Conservation (phyloP, 2,113 vertebrate genomes). For the Neotragus moschatus region DNA sequence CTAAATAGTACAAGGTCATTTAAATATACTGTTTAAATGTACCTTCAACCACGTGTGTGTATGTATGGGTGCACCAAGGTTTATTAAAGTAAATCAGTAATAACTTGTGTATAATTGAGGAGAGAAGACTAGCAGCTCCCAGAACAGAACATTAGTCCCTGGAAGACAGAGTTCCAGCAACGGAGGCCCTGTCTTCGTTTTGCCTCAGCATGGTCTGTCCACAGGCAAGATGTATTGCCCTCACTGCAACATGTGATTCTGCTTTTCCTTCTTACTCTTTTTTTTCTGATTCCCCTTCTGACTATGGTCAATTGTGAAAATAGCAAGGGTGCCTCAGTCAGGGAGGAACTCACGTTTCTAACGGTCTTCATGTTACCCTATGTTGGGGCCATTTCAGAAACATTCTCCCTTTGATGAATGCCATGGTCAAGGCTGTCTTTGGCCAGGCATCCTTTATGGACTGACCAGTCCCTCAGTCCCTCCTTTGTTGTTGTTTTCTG, state of each 20-base stretch:
- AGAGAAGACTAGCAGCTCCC: not conserved
- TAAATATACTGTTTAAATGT: not conserved
- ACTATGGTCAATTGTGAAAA: not conserved
- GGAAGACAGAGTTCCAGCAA: not conserved
- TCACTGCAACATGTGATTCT: not conserved
- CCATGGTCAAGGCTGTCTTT: not conserved
- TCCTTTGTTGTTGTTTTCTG: not conserved
- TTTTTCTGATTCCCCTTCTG: not conserved
- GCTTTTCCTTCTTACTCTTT: not conserved
- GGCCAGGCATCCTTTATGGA: not conserved
- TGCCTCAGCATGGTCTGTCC: not conserved
- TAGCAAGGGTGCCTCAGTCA: rapidly evolving
- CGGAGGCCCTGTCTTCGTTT: not conserved
- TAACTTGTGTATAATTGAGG: not conserved
- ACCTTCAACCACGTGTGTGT: not conserved
- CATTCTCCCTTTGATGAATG: not conserved
- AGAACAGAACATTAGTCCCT: not conserved
- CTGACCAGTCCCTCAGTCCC: not conserved
- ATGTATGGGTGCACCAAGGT: too few species aligned
- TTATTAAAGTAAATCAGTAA: not conserved
- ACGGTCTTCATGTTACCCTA: rapidly evolving
- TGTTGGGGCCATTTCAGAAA: not conserved
- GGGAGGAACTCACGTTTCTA: not conserved
- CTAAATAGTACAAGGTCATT: not conserved
- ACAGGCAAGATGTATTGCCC: not conserved